phyloP scores from a whole-genome alignment of 1,140 invertebrate species.

The Brachionus asplanchnoidis region DNA sequence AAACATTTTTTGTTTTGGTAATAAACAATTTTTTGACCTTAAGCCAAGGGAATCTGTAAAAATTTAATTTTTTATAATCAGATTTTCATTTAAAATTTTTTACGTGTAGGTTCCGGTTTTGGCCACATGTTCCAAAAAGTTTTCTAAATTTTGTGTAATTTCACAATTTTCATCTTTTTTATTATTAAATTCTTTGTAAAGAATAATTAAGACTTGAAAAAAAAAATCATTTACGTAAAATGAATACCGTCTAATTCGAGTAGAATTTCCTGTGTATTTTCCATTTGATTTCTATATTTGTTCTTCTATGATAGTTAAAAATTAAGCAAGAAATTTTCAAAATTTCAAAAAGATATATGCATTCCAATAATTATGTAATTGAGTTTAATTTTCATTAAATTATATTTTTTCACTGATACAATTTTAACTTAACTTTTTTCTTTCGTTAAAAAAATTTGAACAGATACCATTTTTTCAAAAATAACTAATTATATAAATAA shows the following conservation, averaged over 20 bases:
- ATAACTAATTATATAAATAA: too few relatives aligned
- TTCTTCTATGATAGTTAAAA: background rate
- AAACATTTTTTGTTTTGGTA: slow-evolving; percentile 27
- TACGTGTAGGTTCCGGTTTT: slow-evolving; percentile 39
- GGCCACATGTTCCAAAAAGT: slow-evolving; percentile 20
- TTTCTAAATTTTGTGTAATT: slow-evolving; percentile 25
- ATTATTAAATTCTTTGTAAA: background rate
- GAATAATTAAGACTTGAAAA: background rate
- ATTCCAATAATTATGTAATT: background rate
- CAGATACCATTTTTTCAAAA: too few relatives aligned
- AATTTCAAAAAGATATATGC: background rate
- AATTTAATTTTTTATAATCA: background rate
- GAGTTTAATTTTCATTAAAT: background rate
- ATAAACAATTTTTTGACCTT: slow-evolving; percentile 29
- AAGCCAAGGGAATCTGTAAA: slow-evolving; percentile 13
- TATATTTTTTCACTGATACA: background rate
- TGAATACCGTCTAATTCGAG: slow-evolving; percentile 8
- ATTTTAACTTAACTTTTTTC: background rate
- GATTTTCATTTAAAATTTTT: background rate
- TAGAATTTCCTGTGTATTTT: background rate
- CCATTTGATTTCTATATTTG: background rate
- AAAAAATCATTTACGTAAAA: background rate
- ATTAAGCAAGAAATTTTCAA: background rate
- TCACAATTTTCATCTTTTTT: background rate
- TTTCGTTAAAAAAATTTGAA: too few relatives aligned